These are phyloP conservation scores for Hirtodrosophila alboralis DNA, from an alignment of 2,888 invertebrate species.

Conservation along the genomic window DNA sequence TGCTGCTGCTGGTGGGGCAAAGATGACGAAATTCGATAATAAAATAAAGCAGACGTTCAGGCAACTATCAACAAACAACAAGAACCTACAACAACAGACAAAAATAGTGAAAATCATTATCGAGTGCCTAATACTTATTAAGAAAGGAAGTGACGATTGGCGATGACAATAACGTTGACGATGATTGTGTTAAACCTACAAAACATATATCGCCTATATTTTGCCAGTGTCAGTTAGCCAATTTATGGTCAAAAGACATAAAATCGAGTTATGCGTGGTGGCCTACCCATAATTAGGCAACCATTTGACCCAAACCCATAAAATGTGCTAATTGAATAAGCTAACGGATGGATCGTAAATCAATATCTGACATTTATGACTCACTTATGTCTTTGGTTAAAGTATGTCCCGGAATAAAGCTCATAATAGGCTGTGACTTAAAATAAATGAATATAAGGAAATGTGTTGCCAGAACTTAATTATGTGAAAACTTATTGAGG, in stretches of 20 bases:
- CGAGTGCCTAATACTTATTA: constrained; percentile 35
- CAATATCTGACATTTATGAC: constrained; percentile 59
- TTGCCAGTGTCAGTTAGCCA: constrained; percentile 42
- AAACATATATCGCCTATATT: constrained; percentile 26
- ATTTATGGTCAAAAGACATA: constrained; percentile 68
- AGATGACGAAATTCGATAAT: constrained; percentile 74
- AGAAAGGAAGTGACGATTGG: constrained; percentile 67
- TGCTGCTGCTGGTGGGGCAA: constrained; percentile 39
- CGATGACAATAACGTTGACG: constrained; percentile 19
- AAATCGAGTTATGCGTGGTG: constrained; percentile 60
- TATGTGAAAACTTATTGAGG: too few relatives aligned
- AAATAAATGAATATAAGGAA: too few relatives aligned
- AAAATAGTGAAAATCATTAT: constrained; percentile 33
- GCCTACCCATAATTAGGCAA: constrained; percentile 55
- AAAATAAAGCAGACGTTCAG: constrained; percentile 65
- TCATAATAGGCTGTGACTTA: not conserved
- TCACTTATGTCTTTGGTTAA: constrained; percentile 35
- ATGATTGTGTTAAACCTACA: constrained; percentile 39
- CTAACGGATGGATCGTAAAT: constrained; percentile 65
- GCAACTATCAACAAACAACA: constrained; percentile 31
- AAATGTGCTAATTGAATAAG: constrained; percentile 80
- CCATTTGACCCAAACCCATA: constrained; percentile 63
- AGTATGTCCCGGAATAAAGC: not conserved
- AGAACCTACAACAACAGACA: constrained; percentile 11
- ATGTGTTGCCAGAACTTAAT: too few relatives aligned